Evolutionary conservation across 2,113 vertebrate genomes (phyloP).

Genomic region (Canis aureus): DNA sequence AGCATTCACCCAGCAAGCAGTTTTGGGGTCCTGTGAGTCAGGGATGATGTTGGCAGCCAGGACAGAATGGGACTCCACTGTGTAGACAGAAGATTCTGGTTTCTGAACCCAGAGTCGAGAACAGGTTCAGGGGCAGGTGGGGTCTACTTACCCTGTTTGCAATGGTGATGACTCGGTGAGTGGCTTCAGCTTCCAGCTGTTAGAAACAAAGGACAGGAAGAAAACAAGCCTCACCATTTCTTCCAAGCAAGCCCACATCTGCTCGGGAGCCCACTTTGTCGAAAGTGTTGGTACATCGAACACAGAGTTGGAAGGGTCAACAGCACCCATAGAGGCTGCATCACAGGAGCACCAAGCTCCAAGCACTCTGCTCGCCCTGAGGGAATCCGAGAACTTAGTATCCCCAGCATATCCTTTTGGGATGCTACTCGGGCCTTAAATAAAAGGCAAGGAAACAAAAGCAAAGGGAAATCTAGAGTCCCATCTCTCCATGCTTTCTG

Average conservation of each 20-base stretch:
- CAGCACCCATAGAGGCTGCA: background rate
- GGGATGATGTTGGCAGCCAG: background rate
- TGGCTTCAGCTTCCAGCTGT: slow-evolving; percentile 97
- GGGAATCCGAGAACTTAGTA: background rate
- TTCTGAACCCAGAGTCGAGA: background rate
- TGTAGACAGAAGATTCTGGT: background rate
- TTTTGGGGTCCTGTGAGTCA: background rate
- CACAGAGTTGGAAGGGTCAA: background rate
- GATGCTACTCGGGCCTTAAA: background rate
- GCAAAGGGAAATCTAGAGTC: background rate
- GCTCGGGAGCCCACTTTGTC: background rate
- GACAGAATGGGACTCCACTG: background rate
- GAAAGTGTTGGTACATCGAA: background rate
- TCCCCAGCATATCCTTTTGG: background rate
- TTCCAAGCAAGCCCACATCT: background rate
- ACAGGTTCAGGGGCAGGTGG: accelerated
- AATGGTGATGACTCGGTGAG: slow-evolving; percentile 96
- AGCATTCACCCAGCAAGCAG: background rate
- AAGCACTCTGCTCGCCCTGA: background rate
- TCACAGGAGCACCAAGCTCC: background rate
- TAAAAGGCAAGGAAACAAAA: background rate
- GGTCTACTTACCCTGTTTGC: slow-evolving; percentile 94
- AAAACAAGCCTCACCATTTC: background rate
- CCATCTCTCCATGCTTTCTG: background rate
- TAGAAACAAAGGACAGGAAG: slow-evolving; percentile 56